Conservation (phyloP, 2,888 invertebrate species). For the Cynaeus angustus region DNA sequence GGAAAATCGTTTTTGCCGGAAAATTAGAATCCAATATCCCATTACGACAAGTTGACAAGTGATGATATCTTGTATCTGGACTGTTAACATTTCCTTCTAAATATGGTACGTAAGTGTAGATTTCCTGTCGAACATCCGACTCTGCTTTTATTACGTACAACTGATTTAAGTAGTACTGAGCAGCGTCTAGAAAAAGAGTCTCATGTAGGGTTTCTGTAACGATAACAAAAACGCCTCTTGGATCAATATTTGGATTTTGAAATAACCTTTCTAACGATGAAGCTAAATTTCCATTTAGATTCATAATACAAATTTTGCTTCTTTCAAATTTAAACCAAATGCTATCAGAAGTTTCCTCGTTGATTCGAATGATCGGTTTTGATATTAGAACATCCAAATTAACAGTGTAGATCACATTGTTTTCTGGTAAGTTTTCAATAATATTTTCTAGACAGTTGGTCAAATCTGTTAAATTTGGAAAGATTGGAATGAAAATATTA, state of each 20-base stretch:
- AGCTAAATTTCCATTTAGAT: background rate
- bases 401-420: background rate
- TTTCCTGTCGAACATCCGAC: background rate
- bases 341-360: background rate
- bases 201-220: background rate
- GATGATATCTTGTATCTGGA: background rate
- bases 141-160: constrained; percentile 8
- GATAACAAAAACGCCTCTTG: constrained; percentile 15
- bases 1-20: background rate
- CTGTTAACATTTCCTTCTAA: constrained; percentile 2
- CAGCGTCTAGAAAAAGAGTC: constrained; percentile 7
- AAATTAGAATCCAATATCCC: constrained; percentile 4
- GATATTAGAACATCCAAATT: no score
- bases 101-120: constrained; percentile 16
- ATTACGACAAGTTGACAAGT: background rate
- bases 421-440: background rate
- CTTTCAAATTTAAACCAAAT: constrained; percentile 15
- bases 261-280: constrained; percentile 6
- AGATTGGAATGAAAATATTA: no score
- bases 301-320: constrained; percentile 16
- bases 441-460: background rate
- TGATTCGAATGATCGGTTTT: background rate
- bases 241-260: constrained; percentile 4
- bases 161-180: constrained; percentile 14
- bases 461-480: no score